Evolutionary conservation across 2,113 vertebrate genomes (phyloP).

Genomic region (Platysteira castanea): DNA sequence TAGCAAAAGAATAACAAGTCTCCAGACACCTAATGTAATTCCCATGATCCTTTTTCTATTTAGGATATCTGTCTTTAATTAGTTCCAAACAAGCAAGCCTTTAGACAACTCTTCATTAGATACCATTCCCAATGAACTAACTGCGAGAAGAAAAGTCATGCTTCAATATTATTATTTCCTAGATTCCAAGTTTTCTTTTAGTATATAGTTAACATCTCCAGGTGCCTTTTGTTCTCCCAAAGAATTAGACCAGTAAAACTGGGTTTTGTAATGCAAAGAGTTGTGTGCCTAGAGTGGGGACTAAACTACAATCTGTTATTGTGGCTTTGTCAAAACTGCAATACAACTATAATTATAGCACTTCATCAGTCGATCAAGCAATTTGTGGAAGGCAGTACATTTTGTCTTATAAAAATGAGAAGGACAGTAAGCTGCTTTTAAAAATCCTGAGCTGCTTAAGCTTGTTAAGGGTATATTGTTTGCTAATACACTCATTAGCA

Average conservation of each 20-base stretch:
- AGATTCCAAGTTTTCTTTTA: conserved; percentile 66
- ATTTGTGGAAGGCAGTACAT: conserved; percentile 68
- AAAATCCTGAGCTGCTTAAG: conserved; percentile 76
- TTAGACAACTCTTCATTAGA: conserved; percentile 69
- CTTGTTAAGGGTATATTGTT: conserved; percentile 74
- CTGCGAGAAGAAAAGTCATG: conserved; percentile 55
- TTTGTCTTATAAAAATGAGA: conserved; percentile 72
- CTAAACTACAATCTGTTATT: conserved; percentile 66
- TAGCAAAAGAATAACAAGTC: conserved; percentile 65
- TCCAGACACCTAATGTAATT: conserved; percentile 74
- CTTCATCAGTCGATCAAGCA: conserved; percentile 71
- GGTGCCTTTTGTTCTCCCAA: conserved; percentile 67
- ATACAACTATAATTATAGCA: conserved; percentile 64
- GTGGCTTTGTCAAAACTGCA: conserved; percentile 68
- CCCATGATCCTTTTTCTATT: conserved; percentile 78
- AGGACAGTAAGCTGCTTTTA: conserved; percentile 72
- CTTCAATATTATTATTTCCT: conserved; percentile 66
- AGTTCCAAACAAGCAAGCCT: conserved; percentile 74
- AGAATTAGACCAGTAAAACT: conserved; percentile 70
- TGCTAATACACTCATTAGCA: conserved; percentile 78
- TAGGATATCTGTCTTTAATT: conserved; percentile 79
- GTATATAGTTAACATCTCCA: conserved; percentile 70
- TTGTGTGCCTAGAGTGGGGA: conserved; percentile 54
- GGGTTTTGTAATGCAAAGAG: conserved; percentile 70
- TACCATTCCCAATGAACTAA: conserved; percentile 69